Percentiles rank a stretch among this genome's conserved stretches.
Conservation (phyloP, 2,113 vertebrate genomes). For the Myiozetetes cayanensis region DNA sequence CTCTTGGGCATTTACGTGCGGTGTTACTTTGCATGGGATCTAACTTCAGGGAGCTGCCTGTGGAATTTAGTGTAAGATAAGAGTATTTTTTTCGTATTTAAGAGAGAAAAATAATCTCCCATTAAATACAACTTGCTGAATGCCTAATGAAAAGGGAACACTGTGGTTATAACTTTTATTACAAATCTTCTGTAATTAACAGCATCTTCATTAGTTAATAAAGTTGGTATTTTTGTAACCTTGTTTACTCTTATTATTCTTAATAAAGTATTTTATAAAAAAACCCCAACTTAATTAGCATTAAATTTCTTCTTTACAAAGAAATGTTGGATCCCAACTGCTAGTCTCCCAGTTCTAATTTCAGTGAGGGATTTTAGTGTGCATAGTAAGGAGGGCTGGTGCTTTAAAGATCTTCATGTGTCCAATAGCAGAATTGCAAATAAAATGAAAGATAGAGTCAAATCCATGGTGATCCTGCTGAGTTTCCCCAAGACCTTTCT, state of each 20-base stretch:
- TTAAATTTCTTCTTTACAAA: constrained; percentile 39
- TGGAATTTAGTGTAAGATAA: constrained; percentile 52
- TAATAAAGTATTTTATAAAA: constrained; percentile 83
- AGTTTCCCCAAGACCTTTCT: not conserved
- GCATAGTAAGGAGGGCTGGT: not conserved
- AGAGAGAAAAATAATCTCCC: constrained; percentile 59
- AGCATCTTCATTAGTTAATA: constrained; percentile 63
- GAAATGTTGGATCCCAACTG: not conserved
- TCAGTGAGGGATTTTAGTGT: not conserved
- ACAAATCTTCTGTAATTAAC: constrained; percentile 74
- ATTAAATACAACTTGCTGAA: constrained; percentile 10
- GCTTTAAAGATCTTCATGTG: not conserved
- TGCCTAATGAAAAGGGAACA: constrained; percentile 65
- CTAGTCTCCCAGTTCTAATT: not conserved
- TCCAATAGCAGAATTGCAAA: not conserved
- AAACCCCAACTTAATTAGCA: not conserved
- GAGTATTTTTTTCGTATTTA: constrained; percentile 60
- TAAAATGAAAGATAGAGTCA: not conserved
- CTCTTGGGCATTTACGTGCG: constrained; percentile 41
- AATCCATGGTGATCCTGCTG: not conserved
- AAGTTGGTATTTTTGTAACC: constrained; percentile 83
- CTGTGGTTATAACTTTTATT: constrained; percentile 73
- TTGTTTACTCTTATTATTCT: constrained; percentile 74
- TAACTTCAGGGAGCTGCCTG: constrained; percentile 53
- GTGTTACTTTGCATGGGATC: constrained; percentile 9